phyloP scores from a whole-genome alignment of 2,888 invertebrate genomes.

The Chymomyza caudatula region DNA sequence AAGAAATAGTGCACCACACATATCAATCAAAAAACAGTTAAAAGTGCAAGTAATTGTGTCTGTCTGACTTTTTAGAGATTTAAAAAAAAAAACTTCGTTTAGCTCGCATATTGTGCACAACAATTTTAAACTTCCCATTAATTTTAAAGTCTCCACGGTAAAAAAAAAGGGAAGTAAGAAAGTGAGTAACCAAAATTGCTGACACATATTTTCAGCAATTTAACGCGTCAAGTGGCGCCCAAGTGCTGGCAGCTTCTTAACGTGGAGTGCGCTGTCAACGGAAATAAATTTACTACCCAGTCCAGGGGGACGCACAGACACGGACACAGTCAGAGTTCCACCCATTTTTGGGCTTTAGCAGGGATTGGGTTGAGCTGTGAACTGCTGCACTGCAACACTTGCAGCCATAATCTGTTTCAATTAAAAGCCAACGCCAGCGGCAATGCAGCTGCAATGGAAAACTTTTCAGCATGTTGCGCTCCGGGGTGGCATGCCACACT shows the following conservation, averaged over 20 bases:
- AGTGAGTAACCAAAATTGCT: slow-evolving; percentile 40
- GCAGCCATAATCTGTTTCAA: slow-evolving; percentile 50
- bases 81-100: too few species aligned
- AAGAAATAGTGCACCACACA: too few species aligned
- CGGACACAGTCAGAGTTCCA: neutral
- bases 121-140: neutral
- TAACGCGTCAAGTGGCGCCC: slow-evolving; percentile 38
- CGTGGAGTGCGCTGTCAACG: slow-evolving; percentile 30
- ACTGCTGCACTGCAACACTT: slow-evolving; percentile 8
- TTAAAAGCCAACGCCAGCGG: slow-evolving; percentile 38
- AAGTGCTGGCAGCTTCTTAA: neutral
- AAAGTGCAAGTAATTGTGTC: neutral
- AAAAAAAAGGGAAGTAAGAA: neutral
- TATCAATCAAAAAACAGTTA: neutral
- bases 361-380: neutral
- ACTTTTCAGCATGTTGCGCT: neutral
- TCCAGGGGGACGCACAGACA: neutral
- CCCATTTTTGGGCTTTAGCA: neutral
- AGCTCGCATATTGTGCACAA: neutral
- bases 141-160: neutral
- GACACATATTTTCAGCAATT: slow-evolving; percentile 47
- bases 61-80: neutral
- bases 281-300: slow-evolving; percentile 36
- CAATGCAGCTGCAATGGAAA: slow-evolving; percentile 15
- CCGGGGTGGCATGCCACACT: neutral